These are phyloP conservation scores for Troglohyphantes excavatus DNA, from an alignment of 2,888 invertebrate genomes.

Conservation along the genomic window DNA sequence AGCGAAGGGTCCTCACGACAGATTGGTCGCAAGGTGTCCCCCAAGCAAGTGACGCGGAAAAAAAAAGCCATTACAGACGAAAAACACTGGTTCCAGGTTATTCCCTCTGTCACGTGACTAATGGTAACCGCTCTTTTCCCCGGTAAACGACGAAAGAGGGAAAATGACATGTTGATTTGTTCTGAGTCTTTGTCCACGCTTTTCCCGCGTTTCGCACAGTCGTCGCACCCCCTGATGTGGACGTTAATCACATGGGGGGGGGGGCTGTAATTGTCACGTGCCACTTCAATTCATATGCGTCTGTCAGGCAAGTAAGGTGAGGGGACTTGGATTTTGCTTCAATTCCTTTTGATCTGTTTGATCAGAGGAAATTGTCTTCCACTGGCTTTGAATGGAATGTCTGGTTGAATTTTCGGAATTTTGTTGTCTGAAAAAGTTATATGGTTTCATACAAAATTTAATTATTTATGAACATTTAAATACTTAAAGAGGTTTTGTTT, in stretches of 20 bases:
- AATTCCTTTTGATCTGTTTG: no score
- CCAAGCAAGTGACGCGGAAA: constrained; percentile 28
- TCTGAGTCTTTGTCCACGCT: constrained; percentile 45
- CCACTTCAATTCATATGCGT: constrained; percentile 55
- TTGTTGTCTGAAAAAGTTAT: no score
- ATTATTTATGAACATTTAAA: no score
- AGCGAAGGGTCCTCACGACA: not conserved
- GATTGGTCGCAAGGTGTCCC: constrained; percentile 18
- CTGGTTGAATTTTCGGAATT: no score
- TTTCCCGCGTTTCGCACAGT: constrained; percentile 3
- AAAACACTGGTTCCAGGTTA: constrained; percentile 42
- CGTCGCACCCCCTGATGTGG: constrained; percentile 8
- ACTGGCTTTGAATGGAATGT: no score
- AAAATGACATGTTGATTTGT: constrained; percentile 73
- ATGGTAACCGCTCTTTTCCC: constrained; percentile 20
- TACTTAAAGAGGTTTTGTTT: no score
- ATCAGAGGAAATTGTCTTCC: no score
- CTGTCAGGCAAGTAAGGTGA: not conserved
- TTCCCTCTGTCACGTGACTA: constrained; percentile 67
- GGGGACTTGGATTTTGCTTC: not conserved
- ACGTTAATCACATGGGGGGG: constrained; percentile 41
- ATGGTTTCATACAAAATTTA: no score
- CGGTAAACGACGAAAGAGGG: constrained; percentile 38
- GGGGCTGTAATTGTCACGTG: constrained; percentile 56
- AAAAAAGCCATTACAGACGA: constrained; percentile 42